Evolutionary conservation across 92 coral and sea anemone species (phyloP).

Genomic region (Paragorgia papillata): DNA sequence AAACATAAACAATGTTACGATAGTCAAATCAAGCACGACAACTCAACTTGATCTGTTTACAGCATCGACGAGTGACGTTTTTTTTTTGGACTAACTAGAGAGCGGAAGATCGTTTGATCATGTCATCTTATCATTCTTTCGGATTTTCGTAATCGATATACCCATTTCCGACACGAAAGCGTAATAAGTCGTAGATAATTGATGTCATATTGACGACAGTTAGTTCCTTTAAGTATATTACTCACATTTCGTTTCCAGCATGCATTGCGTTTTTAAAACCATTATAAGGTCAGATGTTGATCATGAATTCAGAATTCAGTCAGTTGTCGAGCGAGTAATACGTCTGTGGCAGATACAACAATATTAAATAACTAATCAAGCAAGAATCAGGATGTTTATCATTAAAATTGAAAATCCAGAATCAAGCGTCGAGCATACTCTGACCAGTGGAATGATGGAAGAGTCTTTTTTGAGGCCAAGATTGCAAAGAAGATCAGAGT

Average conservation of each 20-base stretch:
- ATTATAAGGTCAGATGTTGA: neutral
- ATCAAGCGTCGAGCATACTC: neutral
- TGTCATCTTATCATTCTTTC: neutral
- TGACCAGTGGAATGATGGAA: neutral
- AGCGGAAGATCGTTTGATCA: neutral
- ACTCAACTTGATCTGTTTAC: neutral
- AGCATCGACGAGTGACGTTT: neutral
- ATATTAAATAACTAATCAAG: neutral
- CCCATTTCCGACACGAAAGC: neutral
- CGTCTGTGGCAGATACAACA: neutral
- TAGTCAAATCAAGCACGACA: neutral
- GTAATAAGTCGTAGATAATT: neutral
- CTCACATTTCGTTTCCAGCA: neutral
- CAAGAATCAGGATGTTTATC: neutral
- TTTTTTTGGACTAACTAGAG: too few species aligned
- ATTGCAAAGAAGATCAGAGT: neutral
- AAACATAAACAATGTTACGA: neutral
- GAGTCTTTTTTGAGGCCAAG: constrained; percentile 3
- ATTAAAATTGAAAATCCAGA: neutral
- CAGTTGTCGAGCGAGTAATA: constrained; percentile 10
- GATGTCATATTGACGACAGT: neutral
- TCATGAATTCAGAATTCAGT: neutral
- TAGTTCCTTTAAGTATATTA: neutral
- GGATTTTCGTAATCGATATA: neutral
- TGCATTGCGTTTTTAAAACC: neutral